Percentiles rank a stretch among this genome's conserved stretches.
phyloP scores from a whole-genome alignment of 2,113 vertebrate genomes.

The Lophochroa leadbeateri region DNA sequence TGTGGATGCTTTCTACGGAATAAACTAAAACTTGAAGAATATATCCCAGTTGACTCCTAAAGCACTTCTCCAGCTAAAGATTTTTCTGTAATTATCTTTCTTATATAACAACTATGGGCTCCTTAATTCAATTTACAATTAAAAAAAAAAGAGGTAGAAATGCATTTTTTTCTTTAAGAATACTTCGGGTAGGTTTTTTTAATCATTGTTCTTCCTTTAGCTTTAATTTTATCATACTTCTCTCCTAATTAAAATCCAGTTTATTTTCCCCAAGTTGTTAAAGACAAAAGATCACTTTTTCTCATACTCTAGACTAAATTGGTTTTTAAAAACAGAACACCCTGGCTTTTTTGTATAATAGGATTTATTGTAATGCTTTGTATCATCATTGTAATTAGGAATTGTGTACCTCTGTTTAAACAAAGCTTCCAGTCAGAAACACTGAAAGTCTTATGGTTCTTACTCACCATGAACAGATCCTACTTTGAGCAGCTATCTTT shows the following conservation, averaged over 20 bases:
- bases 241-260: conserved; percentile 60
- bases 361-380: conserved; percentile 9
- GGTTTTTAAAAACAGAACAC: conserved; percentile 26
- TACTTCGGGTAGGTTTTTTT: neutral
- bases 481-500: neutral
- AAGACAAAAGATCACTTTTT: conserved; percentile 26
- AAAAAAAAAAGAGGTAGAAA: neutral
- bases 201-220: neutral
- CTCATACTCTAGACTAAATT: conserved; percentile 11
- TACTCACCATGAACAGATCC: neutral
- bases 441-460: neutral
- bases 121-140: conserved; percentile 26
- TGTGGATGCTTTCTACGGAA: neutral
- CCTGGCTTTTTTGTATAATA: conserved; percentile 11
- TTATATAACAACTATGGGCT: neutral
- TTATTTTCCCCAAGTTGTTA: conserved; percentile 46
- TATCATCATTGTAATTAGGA: conserved; percentile 26
- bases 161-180: neutral
- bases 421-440: neutral
- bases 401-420: neutral
- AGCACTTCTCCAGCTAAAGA: neutral
- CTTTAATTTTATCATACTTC: conserved; percentile 30
- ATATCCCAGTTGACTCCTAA: neutral
- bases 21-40: neutral
- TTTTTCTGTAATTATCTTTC: conserved; percentile 7